Percentiles rank a stretch among this genome's conserved stretches.
These are phyloP conservation scores for Fistularia tabacaria DNA, from an alignment of 2,797 vertebrate species.

Conservation along the genomic window DNA sequence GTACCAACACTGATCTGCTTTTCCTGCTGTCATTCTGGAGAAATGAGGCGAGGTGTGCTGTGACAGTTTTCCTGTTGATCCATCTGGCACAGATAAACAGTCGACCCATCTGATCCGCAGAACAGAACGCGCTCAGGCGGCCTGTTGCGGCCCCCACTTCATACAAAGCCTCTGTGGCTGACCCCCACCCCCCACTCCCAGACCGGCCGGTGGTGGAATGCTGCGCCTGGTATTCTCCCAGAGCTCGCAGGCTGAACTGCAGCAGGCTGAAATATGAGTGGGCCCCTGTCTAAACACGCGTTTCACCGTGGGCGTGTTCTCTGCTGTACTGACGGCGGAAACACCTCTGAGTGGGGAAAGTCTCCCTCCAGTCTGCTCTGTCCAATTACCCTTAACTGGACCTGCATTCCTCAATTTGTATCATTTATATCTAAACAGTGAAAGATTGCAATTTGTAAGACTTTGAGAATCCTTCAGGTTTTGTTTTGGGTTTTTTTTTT, in stretches of 20 bases:
- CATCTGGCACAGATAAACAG: slow-evolving; percentile 34
- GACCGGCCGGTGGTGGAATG: slow-evolving; percentile 66
- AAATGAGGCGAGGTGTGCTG: slow-evolving; percentile 6
- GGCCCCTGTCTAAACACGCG: slow-evolving; percentile 69
- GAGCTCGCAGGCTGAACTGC: slow-evolving; percentile 30
- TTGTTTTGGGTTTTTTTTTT: no score
- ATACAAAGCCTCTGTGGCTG: slow-evolving; percentile 53
- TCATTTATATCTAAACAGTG: no score
- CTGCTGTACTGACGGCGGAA: slow-evolving; percentile 45
- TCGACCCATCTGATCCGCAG: slow-evolving; percentile 32
- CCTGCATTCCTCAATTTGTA: no score
- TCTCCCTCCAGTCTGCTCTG: slow-evolving; percentile 4
- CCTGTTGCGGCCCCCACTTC: slow-evolving; percentile 38
- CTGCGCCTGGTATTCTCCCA: slow-evolving; percentile 68
- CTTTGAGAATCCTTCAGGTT: no score
- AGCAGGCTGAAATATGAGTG: slow-evolving; percentile 65
- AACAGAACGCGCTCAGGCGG: slow-evolving; percentile 33
- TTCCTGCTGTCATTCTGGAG: background rate
- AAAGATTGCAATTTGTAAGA: no score
- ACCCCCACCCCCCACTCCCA: slow-evolving; percentile 47
- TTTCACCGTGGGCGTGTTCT: slow-evolving; percentile 55
- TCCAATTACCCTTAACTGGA: no score
- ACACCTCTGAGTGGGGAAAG: slow-evolving; percentile 44
- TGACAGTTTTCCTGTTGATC: slow-evolving; percentile 26
- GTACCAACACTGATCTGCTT: background rate